phyloP scores from a whole-genome alignment of 2,113 vertebrate species.

The Symphodus melops region DNA sequence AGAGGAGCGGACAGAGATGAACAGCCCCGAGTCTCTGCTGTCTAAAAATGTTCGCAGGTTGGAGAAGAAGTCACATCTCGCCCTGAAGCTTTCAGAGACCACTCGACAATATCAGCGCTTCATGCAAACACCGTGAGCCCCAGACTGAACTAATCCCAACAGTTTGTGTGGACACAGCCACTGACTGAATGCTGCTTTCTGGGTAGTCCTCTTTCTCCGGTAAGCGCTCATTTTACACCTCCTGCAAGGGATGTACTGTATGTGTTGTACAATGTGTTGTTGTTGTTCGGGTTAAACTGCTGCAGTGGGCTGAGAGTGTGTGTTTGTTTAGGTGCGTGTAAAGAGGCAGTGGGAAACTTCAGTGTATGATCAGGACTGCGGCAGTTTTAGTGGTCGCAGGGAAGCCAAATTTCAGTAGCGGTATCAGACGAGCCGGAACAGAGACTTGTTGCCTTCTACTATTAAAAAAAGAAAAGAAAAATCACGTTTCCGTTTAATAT shows the following conservation, averaged over 20 bases:
- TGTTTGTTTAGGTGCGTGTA: neutral
- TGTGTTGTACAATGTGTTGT: conserved; percentile 29
- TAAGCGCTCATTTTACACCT: conserved; percentile 44
- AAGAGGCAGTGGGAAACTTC: conserved; percentile 35
- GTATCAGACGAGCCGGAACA: conserved; percentile 14
- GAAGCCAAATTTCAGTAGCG: neutral
- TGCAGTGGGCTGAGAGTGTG: neutral
- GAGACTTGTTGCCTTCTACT: conserved; percentile 69
- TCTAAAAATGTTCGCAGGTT: conserved; percentile 50
- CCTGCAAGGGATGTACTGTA: neutral
- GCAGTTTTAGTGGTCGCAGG: conserved; percentile 32
- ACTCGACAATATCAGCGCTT: neutral
- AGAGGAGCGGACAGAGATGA: conserved; percentile 42
- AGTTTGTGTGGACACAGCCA: conserved; percentile 39
- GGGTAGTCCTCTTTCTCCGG: conserved; percentile 45
- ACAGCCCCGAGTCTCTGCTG: conserved; percentile 36
- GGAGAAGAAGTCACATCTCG: conserved; percentile 20
- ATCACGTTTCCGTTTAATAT: neutral
- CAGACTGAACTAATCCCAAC: conserved; percentile 8
- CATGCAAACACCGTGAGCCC: neutral
- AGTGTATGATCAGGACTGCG: conserved; percentile 34
- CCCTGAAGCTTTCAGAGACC: neutral
- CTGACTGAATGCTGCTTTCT: conserved; percentile 41
- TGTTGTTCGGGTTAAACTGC: neutral
- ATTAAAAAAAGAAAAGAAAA: too few relatives aligned